Evolutionary conservation across 2,113 vertebrate genomes (phyloP).

Genomic region (Rhabdornis inornatus): DNA sequence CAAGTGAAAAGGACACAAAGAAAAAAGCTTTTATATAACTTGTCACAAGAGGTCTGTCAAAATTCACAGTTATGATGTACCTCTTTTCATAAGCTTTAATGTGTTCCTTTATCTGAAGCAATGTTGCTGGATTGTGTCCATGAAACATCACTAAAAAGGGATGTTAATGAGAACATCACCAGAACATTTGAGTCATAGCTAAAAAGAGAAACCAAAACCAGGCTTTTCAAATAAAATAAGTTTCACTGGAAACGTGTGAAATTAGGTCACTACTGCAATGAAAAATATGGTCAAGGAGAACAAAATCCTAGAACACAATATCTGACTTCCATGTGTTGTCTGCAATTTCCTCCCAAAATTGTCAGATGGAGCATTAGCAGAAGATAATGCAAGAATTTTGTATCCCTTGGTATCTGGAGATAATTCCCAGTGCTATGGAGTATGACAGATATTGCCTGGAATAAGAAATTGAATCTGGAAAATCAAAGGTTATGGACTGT

Average conservation of each 20-base stretch:
- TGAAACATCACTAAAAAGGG: slow-evolving; percentile 13
- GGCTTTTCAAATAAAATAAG: slow-evolving; percentile 28
- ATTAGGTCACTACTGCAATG: background rate
- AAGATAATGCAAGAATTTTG: background rate
- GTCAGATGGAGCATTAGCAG: background rate
- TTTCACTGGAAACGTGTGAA: slow-evolving; percentile 12
- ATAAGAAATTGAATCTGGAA: background rate
- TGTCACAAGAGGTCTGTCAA: background rate
- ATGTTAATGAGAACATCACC: slow-evolving; percentile 34
- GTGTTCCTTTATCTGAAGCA: background rate
- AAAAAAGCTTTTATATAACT: background rate
- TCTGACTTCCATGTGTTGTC: background rate
- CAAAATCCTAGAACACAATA: background rate
- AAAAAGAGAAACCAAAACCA: slow-evolving; percentile 23
- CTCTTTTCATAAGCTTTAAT: slow-evolving; percentile 31
- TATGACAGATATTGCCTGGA: background rate
- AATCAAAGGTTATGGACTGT: background rate
- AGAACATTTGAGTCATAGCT: slow-evolving; percentile 55
- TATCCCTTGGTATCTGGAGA: background rate
- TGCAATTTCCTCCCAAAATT: background rate
- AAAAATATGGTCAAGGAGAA: background rate
- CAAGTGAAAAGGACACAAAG: background rate
- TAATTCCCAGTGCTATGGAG: background rate
- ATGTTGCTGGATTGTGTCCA: slow-evolving; percentile 5
- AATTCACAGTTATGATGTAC: background rate